Evolutionary conservation across 2,797 vertebrate genomes (phyloP).

Genomic region (Melanotaenia boesemani): DNA sequence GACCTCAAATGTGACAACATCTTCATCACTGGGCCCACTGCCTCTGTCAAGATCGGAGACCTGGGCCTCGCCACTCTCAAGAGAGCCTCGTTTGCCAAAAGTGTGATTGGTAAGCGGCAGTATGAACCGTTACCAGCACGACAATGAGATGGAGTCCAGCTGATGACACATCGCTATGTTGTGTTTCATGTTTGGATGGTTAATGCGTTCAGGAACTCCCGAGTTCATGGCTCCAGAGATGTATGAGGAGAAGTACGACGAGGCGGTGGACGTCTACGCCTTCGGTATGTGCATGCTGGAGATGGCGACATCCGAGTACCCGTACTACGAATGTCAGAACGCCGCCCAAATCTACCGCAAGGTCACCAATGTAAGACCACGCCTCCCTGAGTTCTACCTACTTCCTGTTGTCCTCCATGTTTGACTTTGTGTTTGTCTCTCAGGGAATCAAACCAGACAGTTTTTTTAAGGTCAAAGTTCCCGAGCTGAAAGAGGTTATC

Average conservation of each 20-base stretch:
- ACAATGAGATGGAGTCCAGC: too few relatives aligned
- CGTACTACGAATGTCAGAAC: too few relatives aligned
- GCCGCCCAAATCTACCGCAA: too few relatives aligned
- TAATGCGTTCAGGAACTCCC: too few relatives aligned
- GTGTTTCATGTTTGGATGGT: too few relatives aligned
- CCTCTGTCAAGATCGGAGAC: slow-evolving; percentile 95
- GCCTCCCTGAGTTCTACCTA: not conserved
- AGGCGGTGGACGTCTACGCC: too few relatives aligned
- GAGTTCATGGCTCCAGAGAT: too few relatives aligned
- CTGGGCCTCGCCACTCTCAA: slow-evolving; percentile 95
- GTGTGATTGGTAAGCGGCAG: slow-evolving; percentile 88
- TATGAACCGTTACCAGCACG: too few relatives aligned
- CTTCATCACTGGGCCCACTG: slow-evolving; percentile 95
- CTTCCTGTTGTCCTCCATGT: slow-evolving; percentile 11
- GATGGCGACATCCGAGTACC: too few relatives aligned
- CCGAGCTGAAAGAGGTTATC: slow-evolving; percentile 93
- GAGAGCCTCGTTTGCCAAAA: slow-evolving; percentile 94
- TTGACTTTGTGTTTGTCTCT: slow-evolving; percentile 21
- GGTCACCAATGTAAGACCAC: slow-evolving; percentile 89
- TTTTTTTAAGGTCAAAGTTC: slow-evolving; percentile 92
- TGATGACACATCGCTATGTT: too few relatives aligned
- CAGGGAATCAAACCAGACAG: slow-evolving; percentile 95
- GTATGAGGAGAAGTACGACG: too few relatives aligned
- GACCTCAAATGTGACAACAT: slow-evolving; percentile 98
- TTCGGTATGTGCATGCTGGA: too few relatives aligned